phyloP scores from a whole-genome alignment of 2,797 vertebrate genomes.

The Alcedo quadribrachys region DNA sequence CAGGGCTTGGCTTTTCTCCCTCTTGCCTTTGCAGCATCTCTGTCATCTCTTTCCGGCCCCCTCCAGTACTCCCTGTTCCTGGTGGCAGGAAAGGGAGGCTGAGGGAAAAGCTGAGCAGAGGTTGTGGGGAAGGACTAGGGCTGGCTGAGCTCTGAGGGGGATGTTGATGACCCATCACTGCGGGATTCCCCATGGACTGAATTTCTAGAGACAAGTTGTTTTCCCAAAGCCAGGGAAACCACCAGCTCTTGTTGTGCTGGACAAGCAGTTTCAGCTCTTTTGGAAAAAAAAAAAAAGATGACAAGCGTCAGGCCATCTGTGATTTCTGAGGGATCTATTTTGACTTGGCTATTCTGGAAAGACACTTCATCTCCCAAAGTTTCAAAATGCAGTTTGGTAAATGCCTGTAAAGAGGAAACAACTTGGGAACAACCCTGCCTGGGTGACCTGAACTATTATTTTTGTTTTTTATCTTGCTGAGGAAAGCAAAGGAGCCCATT shows the following conservation, averaged over 20 bases:
- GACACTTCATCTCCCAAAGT: background rate
- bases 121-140: background rate
- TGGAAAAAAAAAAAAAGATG: background rate
- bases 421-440: background rate
- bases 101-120: background rate
- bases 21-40: background rate
- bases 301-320: background rate
- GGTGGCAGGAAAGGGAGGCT: background rate
- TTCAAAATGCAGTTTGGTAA: background rate
- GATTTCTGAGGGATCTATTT: background rate
- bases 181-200: background rate
- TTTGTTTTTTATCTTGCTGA: background rate
- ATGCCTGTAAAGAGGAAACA: background rate
- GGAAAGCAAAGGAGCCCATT: background rate
- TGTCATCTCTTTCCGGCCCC: background rate
- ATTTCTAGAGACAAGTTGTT: background rate
- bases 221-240: background rate
- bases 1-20: background rate
- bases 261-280: background rate
- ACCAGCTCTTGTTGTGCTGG: background rate
- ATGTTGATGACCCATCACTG: background rate
- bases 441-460: background rate
- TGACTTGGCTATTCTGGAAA: background rate
- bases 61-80: background rate
- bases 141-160: background rate